phyloP scores from a whole-genome alignment of 2,888 invertebrate species.

The Brachypalpus laphriformis region DNA sequence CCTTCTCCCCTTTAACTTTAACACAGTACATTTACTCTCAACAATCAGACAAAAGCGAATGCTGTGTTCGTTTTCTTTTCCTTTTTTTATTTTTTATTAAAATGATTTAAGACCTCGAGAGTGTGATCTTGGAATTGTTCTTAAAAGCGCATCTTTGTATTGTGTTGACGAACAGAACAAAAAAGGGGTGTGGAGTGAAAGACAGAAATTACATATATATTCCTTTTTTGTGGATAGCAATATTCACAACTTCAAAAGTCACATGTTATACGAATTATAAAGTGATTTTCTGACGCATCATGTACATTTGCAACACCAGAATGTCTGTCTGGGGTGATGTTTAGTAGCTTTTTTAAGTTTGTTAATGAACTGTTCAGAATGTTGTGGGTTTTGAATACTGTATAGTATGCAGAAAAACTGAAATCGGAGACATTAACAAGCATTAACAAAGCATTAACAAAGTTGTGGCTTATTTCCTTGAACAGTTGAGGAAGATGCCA shows the following conservation, averaged over 20 bases:
- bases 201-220: too few species aligned
- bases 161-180: conserved; percentile 31
- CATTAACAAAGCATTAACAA: neutral
- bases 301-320: conserved; percentile 82
- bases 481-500: neutral
- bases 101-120: conserved; percentile 79
- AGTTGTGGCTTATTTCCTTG: neutral
- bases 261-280: conserved; percentile 81
- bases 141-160: conserved; percentile 73
- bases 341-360: neutral
- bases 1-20: conserved; percentile 26
- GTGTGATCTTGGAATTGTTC: conserved; percentile 75
- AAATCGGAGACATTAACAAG: conserved; percentile 9
- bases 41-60: conserved; percentile 69
- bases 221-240: conserved; percentile 46
- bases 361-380: conserved; percentile 41
- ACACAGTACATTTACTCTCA: conserved; percentile 53
- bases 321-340: conserved; percentile 76
- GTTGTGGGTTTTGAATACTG: conserved; percentile 9
- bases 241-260: conserved; percentile 69
- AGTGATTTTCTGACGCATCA: conserved; percentile 82
- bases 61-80: conserved; percentile 49
- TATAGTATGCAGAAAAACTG: conserved; percentile 5
- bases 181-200: conserved; percentile 45
- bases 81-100: conserved; percentile 78